phyloP scores from a whole-genome alignment of 2,888 invertebrate species.

The Anagyrus pseudococci region DNA sequence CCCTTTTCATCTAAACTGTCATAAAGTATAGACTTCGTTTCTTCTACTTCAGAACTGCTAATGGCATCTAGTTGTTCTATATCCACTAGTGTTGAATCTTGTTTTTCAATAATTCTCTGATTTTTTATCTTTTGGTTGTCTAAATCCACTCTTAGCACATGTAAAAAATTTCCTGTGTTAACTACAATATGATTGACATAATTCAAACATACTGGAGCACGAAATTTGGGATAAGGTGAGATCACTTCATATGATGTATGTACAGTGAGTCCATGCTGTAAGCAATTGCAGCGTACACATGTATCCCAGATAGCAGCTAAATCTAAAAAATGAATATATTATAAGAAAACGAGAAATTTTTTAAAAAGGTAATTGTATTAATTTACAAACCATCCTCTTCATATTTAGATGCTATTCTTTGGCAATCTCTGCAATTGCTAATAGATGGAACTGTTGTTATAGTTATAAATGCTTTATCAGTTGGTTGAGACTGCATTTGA shows the following conservation, averaged over 20 bases:
- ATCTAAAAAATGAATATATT: slow-evolving; percentile 52
- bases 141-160: slow-evolving; percentile 73
- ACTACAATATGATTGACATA: slow-evolving; percentile 79
- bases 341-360: background rate
- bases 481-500: slow-evolving; percentile 51
- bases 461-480: slow-evolving; percentile 69
- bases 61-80: slow-evolving; percentile 53
- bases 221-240: slow-evolving; percentile 82
- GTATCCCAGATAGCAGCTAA: slow-evolving; percentile 65
- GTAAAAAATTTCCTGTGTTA: slow-evolving; percentile 85
- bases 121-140: slow-evolving; percentile 55
- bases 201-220: slow-evolving; percentile 73
- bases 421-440: slow-evolving; percentile 69
- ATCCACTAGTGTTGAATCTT: slow-evolving; percentile 52
- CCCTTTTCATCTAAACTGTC: slow-evolving; percentile 51
- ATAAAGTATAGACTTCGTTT: slow-evolving; percentile 51
- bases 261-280: slow-evolving; percentile 88
- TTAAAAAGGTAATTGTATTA: too few relatives aligned
- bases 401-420: slow-evolving; percentile 63
- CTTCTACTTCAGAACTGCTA: slow-evolving; percentile 53
- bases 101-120: slow-evolving; percentile 55
- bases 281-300: slow-evolving; percentile 75
- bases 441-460: slow-evolving; percentile 73
- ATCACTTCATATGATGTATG: slow-evolving; percentile 92
- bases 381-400: slow-evolving; percentile 61